Evolutionary conservation across 2,113 vertebrate species (phyloP).

Genomic region (Speoplatyrhinus poulsoni): DNA sequence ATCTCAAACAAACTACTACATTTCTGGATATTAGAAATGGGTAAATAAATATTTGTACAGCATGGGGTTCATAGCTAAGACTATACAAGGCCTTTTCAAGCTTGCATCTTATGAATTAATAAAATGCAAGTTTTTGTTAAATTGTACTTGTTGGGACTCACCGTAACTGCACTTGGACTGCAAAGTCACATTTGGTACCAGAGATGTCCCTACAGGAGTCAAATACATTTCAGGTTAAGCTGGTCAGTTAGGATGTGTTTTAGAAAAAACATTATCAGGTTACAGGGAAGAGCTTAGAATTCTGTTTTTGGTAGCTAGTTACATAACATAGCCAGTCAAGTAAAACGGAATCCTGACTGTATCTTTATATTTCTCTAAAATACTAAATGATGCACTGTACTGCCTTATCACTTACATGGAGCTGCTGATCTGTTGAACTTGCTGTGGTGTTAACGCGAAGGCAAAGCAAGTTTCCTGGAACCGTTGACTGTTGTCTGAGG

Average conservation of each 20-base stretch:
- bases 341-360: background rate
- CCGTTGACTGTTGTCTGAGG: constrained; percentile 94
- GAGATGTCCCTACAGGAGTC: constrained; percentile 91
- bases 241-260: background rate
- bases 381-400: background rate
- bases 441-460: constrained; percentile 95
- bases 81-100: too few relatives aligned
- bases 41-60: too few relatives aligned
- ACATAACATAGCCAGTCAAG: background rate
- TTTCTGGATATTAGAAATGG: too few relatives aligned
- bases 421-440: constrained; percentile 98
- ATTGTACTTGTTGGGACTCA: constrained; percentile 48
- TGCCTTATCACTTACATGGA: constrained; percentile 87
- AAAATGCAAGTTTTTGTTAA: background rate
- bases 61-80: too few relatives aligned
- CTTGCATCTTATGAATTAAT: too few relatives aligned
- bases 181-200: constrained; percentile 99
- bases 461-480: constrained; percentile 99
- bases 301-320: background rate
- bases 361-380: background rate
- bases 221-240: constrained; percentile 9
- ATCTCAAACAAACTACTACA: constrained; percentile 18
- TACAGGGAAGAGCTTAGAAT: background rate
- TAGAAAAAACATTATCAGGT: background rate
- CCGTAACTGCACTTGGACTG: constrained; percentile 99